Evolutionary conservation across 2,797 vertebrate species (phyloP), one percentile per base, ranked within the genome.

Genomic region (Macropodus opercularis): DNA sequence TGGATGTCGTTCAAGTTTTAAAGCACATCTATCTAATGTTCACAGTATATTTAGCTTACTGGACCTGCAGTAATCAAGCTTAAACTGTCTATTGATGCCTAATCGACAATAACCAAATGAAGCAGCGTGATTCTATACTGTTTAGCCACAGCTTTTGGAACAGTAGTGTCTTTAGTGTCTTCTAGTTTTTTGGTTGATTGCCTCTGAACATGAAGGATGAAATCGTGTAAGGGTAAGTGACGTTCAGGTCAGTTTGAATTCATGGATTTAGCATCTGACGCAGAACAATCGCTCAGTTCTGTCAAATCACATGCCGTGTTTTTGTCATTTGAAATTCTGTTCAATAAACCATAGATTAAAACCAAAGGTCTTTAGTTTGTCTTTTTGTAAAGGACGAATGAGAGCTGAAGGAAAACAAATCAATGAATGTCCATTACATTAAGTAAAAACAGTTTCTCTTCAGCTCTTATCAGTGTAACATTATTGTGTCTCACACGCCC

Each of bases 331-430:
- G 72, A 85, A 70, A 27, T 55, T 52, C 42, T 77, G 63, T 65
- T 79, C 21, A 90, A 84, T 86, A 88, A 90, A 90, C 40, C 71
- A 18, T 42, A 66, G 66, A 32, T 49, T 50, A 51, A 42, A 72
- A 77, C 61, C 15, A 26, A 35, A 34, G 29, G 3, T 29, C 56
- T n/a, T 21, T 31, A 17, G 3, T 61, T 55, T 42, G 17, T 57
- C 7, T 55, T 57, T 8, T 14, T 4, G 8, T n/a, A n/a, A n/a
- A n/a, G n/a, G n/a, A n/a, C n/a, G n/a, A n/a, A n/a, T n/a, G n/a
- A n/a, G n/a, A n/a, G n/a, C n/a, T n/a, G n/a, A n/a, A n/a, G n/a
- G n/a, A n/a, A n/a, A n/a, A n/a, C n/a, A n/a, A n/a, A n/a, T n/a
- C n/a, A n/a, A n/a, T n/a, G n/a, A n/a, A n/a, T n/a, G n/a, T n/a